Evolutionary conservation across 2,888 invertebrate genomes (phyloP), one percentile per base, ranked within the genome.

Genomic region (Stictocephala bisonia): DNA sequence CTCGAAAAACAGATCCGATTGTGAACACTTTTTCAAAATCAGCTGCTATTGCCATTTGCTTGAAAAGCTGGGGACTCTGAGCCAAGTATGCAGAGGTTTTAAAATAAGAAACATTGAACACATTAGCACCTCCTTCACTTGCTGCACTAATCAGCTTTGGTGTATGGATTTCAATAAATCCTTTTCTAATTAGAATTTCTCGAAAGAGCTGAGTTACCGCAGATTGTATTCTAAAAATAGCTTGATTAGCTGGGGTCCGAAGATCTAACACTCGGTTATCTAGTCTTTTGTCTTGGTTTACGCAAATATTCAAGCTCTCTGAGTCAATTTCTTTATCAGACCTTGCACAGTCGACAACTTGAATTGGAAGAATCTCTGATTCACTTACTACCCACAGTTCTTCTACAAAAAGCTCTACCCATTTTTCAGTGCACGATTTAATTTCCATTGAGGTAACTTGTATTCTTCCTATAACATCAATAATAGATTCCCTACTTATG

Each of bases 11-110:
- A 77, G 87, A 85, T 50, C 87, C 87, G 73, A 87, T 83, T 3
- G 87, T 87, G 75, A 84, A 87, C 29, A 94, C 94, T 86, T 90
- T 94, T 78, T 97, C 97, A 82, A 99, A 99, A 85, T 99, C 99
- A 11, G 94, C 95, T 0, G 97, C 96, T 76, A 99, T 97, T 0
- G 98, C 98, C 99, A 99, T 99, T 88, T 99, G 99, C 84, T 99
- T 99, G 86, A 99, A 99, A 0, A 99, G 88, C 84, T 99, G 99
- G 0, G 99, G 99, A 74, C 97, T 97, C 85, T 99, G 99, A 0
- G 99, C 99, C 78, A 99, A 86, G 83, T 95, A 99, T 0, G 99
- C 99, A 0, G 91, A 93, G 73, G 87, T 88, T 86, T 96, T 96
- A 86, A 97, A 97, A 85, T 97, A 97, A 0, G 93, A 93, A 6